Base-by-base conservation (phyloP, 2,888 invertebrate species). In the Syrista parreyssii region DNA sequence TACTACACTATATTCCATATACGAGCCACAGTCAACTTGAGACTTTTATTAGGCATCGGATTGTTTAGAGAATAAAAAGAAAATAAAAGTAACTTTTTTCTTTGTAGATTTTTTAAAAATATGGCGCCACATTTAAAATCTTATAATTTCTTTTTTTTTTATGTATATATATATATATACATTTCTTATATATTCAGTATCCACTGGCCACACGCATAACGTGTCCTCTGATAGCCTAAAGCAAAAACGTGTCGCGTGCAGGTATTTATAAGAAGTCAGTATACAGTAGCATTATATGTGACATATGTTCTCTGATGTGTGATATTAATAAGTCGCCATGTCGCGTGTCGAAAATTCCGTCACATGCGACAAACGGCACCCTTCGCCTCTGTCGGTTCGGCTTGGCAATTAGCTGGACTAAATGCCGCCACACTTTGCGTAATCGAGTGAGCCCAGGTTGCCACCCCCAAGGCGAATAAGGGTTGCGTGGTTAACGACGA, bases 351-450 rank as follows among this genome's bases (percentile, higher is more conserved):
- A 84, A 84, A 85, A 84, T 80, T 79, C 81, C 86, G 85, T 87
- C 84, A 86, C 84, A 84, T 83, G 83, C 76, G 79, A 80, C 77
- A 36, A 40, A 69, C 36, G 34, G 68, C 32, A 71, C 78, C 79
- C 68, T 73, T 75, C 83, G 78, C 81, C 80, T 79, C 83, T 82
- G 75, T 78, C 79, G 79, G 80, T 77, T 80, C 80, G 80, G 80
- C 36, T 55, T 78, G 79, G 82, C 87, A 89, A 88, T 89, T 89
- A 89, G 87, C 80, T 81, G 82, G 79, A 85, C 89, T 88, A 89
- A 89, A 89, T 87, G 84, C 86, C 85, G 83, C 87, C 86, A 88
- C 88, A 88, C 89, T 89, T 88, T 84, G 83, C 83, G 83, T 86
- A 85, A 88, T 88, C 86, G 85, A 23, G 55, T 23, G 55, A 55